Conservation (phyloP, 2,113 vertebrate genomes). For the Cebidichthys violaceus region DNA sequence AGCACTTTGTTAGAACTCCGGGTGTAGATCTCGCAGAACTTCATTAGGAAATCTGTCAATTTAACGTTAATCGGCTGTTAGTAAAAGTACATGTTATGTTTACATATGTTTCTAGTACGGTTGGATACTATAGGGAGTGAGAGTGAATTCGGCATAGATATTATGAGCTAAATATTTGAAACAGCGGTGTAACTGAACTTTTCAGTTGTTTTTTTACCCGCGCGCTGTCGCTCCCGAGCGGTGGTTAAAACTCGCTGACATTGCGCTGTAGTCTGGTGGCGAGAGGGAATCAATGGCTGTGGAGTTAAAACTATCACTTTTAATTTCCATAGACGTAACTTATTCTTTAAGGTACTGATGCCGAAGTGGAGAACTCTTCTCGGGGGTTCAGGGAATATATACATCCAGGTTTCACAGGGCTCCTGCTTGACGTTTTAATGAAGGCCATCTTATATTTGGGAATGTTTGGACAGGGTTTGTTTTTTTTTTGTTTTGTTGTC, state of each 20-base stretch:
- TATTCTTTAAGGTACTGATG: not conserved
- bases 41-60: not conserved
- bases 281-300: not conserved
- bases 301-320: not conserved
- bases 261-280: not conserved
- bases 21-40: not conserved
- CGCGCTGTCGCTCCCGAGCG: not conserved
- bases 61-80: not conserved
- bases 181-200: not conserved
- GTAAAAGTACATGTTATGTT: not conserved
- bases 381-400: accelerated
- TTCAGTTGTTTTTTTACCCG: not conserved
- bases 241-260: not conserved
- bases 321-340: accelerated
- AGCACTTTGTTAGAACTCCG: not conserved
- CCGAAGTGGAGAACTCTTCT: not conserved
- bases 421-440: accelerated
- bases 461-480: not conserved
- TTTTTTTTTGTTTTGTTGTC: not conserved
- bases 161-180: not conserved
- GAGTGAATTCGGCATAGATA: not conserved
- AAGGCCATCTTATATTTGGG: not conserved
- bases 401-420: accelerated
- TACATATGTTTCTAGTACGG: not conserved
- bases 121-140: not conserved